Evolutionary conservation across 2,888 invertebrate genomes (phyloP).

Genomic region (Campaea margaritaria): DNA sequence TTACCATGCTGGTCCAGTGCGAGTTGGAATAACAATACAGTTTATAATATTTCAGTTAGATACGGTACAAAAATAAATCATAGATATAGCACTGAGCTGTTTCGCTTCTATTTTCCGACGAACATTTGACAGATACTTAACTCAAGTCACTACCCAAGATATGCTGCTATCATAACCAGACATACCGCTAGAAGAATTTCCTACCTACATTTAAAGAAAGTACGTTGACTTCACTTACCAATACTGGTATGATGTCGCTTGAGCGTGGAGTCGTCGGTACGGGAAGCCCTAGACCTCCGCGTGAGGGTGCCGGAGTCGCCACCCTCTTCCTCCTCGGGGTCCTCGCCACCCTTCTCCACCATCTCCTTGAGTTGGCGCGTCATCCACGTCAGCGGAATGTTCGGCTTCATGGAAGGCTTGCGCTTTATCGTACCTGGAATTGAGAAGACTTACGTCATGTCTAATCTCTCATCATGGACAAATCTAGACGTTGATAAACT

Average conservation of each 20-base stretch:
- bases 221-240: slow-evolving; percentile 48
- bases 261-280: slow-evolving; percentile 71
- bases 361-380: slow-evolving; percentile 96
- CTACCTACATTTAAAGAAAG: neutral
- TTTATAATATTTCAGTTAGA: no score
- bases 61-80: no score
- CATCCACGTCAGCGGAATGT: slow-evolving; percentile 95
- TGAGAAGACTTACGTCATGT: neutral
- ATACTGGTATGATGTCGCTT: slow-evolving; percentile 66
- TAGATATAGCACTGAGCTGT: no score
- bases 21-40: no score
- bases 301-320: slow-evolving; percentile 84
- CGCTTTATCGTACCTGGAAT: slow-evolving; percentile 92
- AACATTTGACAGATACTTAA: no score
- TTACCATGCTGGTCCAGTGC: no score
- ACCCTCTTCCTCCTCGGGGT: slow-evolving; percentile 62
- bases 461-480: neutral
- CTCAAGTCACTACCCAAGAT: no score
- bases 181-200: neutral
- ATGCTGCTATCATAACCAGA: no score
- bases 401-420: slow-evolving; percentile 96
- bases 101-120: no score
- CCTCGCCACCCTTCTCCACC: slow-evolving; percentile 86
- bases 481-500: neutral
- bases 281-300: slow-evolving; percentile 79